Percentiles rank a stretch among this genome's conserved stretches.
These are phyloP conservation scores for Hypotaenidia okinawae DNA, from an alignment of 2,797 vertebrate genomes.

Conservation along the genomic window DNA sequence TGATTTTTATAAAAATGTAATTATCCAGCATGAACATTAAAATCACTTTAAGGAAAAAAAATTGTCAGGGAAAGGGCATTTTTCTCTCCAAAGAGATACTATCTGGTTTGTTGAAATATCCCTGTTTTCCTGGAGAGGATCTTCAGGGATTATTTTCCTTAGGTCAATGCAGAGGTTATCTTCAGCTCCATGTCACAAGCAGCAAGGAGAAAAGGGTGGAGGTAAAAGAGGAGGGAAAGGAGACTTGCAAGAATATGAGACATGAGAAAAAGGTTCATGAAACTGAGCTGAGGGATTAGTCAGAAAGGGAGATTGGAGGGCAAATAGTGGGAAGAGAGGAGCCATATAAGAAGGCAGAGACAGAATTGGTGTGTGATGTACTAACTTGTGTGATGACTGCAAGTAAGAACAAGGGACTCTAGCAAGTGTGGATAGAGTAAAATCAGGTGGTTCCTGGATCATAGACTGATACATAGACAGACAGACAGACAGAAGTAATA, in stretches of 20 bases:
- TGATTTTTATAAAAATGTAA: neutral
- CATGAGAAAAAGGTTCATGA: neutral
- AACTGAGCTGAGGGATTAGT: neutral
- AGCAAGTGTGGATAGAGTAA: neutral
- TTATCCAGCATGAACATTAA: neutral
- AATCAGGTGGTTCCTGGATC: neutral
- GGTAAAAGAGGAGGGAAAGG: neutral
- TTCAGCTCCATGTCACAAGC: neutral
- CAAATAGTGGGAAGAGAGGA: neutral
- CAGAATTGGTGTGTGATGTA: neutral
- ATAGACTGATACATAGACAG: neutral
- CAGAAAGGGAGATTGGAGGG: neutral
- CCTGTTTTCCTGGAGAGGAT: neutral
- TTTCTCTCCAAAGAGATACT: neutral
- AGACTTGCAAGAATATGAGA: neutral
- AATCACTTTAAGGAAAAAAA: neutral
- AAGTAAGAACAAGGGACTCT: neutral
- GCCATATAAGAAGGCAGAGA: neutral
- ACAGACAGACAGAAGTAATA: too few species aligned
- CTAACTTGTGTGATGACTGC: neutral
- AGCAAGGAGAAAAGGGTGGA: neutral
- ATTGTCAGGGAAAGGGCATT: fast-evolving
- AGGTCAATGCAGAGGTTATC: neutral
- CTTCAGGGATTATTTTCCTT: neutral
- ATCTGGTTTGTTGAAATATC: neutral